phyloP scores from a whole-genome alignment of 2,888 invertebrate genomes.

The Caenorhabditis drosophilae region DNA sequence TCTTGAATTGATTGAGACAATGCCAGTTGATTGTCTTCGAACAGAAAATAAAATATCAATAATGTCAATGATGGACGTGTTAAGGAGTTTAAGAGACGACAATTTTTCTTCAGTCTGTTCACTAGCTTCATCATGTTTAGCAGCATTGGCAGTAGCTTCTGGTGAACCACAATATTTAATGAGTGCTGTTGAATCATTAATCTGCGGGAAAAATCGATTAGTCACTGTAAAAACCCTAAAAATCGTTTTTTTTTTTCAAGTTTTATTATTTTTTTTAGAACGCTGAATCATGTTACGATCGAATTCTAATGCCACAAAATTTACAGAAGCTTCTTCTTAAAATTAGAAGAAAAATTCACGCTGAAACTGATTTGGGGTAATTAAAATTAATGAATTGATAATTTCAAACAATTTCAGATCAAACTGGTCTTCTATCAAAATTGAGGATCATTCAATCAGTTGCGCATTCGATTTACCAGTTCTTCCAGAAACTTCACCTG shows the following conservation, averaged over 20 bases:
- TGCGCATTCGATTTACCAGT: conserved; percentile 46
- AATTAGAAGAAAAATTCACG: conserved; percentile 48
- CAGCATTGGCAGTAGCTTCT: conserved; percentile 87
- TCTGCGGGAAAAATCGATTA: conserved; percentile 31
- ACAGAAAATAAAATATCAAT: conserved; percentile 81
- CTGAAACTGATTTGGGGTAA: conserved; percentile 17
- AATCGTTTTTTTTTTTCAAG: too few species aligned
- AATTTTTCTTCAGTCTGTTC: conserved; percentile 76
- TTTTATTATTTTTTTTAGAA: too few species aligned
- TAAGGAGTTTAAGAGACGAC: conserved; percentile 73
- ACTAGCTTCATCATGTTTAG: conserved; percentile 87
- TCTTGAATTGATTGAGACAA: conserved; percentile 75
- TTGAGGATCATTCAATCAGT: conserved; percentile 37
- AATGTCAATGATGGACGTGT: conserved; percentile 81
- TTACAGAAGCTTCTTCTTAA: conserved; percentile 54
- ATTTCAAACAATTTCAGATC: conserved; percentile 19
- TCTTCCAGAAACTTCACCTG: conserved; percentile 44
- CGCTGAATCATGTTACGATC: conserved; percentile 41
- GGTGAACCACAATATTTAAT: conserved; percentile 76
- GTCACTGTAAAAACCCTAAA: too few species aligned
- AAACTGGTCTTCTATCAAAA: conserved; percentile 38
- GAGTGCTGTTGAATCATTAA: conserved; percentile 45
- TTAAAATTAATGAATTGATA: conserved; percentile 1
- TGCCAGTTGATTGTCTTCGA: conserved; percentile 83
- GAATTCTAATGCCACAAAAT: conserved; percentile 56